These are phyloP conservation scores for Apantesis nais DNA, from an alignment of 2,888 invertebrate genomes.

Conservation along the genomic window DNA sequence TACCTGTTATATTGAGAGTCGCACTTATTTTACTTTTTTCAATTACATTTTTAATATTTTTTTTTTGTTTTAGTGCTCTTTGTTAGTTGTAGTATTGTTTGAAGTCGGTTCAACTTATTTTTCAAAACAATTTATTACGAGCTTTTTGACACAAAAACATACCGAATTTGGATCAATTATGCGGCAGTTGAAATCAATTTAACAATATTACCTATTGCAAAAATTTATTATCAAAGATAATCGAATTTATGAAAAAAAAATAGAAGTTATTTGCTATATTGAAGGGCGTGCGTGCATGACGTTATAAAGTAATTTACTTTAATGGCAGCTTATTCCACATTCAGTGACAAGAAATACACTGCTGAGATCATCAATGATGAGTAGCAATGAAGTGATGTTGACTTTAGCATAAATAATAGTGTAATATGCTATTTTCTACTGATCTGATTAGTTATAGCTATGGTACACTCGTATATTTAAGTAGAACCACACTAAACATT, in stretches of 20 bases:
- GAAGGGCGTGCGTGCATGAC: constrained; percentile 47
- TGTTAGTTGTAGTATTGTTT: no score
- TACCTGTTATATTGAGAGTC: no score
- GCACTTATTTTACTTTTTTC: no score
- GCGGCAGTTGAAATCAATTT: constrained; percentile 5
- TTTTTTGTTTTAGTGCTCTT: no score
- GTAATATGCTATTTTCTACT: constrained; percentile 1
- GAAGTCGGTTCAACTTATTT: no score
- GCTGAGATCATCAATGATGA: constrained; percentile 3
- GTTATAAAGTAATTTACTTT: constrained; percentile 15
- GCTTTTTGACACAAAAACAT: neutral
- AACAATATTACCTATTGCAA: constrained; percentile 18
- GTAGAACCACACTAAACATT: no score
- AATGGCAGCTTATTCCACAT: constrained; percentile 30
- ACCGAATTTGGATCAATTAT: neutral
- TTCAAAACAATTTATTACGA: no score
- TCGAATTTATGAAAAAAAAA: constrained; percentile 10
- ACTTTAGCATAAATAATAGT: neutral
- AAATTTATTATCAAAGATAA: neutral
- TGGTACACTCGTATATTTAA: neutral
- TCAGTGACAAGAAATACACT: constrained; percentile 2
- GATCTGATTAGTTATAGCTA: neutral
- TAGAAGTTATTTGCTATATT: constrained; percentile 25
- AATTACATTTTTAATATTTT: no score
- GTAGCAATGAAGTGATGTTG: neutral